Evolutionary conservation across 2,797 vertebrate genomes (phyloP).

Genomic region (Phylloscopus collybita): DNA sequence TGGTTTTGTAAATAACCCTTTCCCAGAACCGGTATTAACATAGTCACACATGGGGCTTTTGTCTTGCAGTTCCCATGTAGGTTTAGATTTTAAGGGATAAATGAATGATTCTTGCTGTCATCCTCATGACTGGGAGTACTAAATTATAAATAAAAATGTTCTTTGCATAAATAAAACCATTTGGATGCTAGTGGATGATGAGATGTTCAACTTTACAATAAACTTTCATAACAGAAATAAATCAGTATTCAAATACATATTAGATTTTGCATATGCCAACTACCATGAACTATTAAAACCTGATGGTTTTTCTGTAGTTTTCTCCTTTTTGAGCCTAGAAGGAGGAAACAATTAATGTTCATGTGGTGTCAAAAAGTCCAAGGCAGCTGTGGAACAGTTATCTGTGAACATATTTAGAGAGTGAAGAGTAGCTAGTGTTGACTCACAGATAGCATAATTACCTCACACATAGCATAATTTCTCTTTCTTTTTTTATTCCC

Average conservation of each 20-base stretch:
- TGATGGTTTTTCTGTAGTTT: background rate
- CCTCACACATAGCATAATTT: background rate
- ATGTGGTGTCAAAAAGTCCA: background rate
- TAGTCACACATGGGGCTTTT: background rate
- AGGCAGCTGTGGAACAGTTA: background rate
- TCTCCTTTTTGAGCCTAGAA: background rate
- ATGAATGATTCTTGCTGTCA: background rate
- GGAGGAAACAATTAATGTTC: background rate
- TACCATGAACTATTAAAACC: background rate
- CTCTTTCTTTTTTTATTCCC: background rate
- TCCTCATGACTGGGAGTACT: background rate
- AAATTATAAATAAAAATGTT: background rate
- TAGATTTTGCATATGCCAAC: background rate
- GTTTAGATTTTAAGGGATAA: background rate
- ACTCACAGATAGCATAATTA: slow-evolving; percentile 39
- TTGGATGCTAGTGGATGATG: background rate
- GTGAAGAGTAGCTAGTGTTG: background rate
- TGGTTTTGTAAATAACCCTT: background rate
- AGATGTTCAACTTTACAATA: background rate
- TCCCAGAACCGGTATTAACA: background rate
- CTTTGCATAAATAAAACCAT: background rate
- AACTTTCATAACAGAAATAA: background rate
- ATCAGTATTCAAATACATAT: background rate
- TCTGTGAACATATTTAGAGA: background rate
- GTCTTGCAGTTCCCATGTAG: background rate